Base-by-base conservation (phyloP, 2,797 vertebrate genomes). In the Diglossa cyanea region DNA sequence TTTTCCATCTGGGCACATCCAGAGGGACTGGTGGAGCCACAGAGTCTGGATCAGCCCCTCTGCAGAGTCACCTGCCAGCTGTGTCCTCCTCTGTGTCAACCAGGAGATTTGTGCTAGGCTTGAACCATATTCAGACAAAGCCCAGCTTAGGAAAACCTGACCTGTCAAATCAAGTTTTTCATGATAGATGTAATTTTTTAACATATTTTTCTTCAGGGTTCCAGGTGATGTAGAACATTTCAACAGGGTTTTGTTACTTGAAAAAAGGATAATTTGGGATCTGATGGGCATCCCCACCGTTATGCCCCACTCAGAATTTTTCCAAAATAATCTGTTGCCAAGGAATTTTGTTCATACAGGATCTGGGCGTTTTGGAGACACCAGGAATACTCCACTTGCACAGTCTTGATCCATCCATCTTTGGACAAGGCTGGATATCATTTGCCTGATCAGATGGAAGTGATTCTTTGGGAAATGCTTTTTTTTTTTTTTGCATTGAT, bases 231-330 rank as follows among this genome's bases (percentile, higher is more conserved):
- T 14, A 18, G 5, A 31, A 10, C 11, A 61, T 68, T 71, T 28
- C 15, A 68, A 5, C 0, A 0, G 16, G 14, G 14, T 2, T 84
- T 37, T 75, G 8, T 33, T 11, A 16, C 23, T 70, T 25, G n/a
- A n/a, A 53, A 31, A 54, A 1, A 58, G 11, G 1, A 30, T 26
- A 11, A 11, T 63, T 6, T 76, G 65, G 37, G 18, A n/a, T 45
- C 17, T 40, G 16, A 18, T 63, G 42, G 16, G 19, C 30, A 55
- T 17, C 35, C 10, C 30, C 42, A 55, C 30, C 33, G 13, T 33
- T 19, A 40, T 30, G 28, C 10, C 15, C 13, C 21, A n/a, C 42
- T n/a, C 19, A 12, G 30, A 70, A 50, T 42, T 72, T 62, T 39
- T 31, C 24, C 17, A 48, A 60, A 79, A 26, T n/a, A 45, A 62